Evolutionary conservation across 2,113 vertebrate genomes (phyloP).

Genomic region (Dicrurus megarhynchus): DNA sequence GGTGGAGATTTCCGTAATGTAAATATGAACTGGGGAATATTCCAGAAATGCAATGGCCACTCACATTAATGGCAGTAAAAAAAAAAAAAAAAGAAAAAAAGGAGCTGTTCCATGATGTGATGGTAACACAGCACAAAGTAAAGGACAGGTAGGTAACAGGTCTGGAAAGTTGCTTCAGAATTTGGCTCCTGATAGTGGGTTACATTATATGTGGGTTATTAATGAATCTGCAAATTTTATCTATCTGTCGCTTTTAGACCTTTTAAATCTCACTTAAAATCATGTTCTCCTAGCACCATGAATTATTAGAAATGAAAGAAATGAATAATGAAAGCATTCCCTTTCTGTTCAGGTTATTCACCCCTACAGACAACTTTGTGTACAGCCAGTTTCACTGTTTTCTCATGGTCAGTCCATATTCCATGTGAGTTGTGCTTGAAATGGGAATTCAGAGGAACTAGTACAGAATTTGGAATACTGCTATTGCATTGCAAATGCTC

Average conservation of each 20-base stretch:
- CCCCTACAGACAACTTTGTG: background rate
- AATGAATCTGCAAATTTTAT: background rate
- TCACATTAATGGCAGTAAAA: background rate
- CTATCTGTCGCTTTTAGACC: background rate
- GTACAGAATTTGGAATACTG: background rate
- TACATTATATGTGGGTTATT: background rate
- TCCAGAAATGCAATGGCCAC: background rate
- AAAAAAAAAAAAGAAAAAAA: background rate
- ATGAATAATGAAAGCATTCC: background rate
- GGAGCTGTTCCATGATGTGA: background rate
- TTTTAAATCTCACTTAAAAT: background rate
- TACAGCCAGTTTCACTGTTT: background rate
- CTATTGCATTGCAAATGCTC: background rate
- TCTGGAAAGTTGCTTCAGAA: background rate
- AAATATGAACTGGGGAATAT: background rate
- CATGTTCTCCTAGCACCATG: background rate
- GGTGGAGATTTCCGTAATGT: background rate
- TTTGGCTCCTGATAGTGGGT: background rate
- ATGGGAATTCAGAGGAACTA: background rate
- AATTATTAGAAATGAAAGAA: background rate
- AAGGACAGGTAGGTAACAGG: background rate
- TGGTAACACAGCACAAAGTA: background rate
- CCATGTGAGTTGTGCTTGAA: background rate
- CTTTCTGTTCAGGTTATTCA: background rate
- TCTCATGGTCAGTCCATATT: background rate